Conservation (phyloP, 2,113 vertebrate species). For the Acanthisitta chloris region DNA sequence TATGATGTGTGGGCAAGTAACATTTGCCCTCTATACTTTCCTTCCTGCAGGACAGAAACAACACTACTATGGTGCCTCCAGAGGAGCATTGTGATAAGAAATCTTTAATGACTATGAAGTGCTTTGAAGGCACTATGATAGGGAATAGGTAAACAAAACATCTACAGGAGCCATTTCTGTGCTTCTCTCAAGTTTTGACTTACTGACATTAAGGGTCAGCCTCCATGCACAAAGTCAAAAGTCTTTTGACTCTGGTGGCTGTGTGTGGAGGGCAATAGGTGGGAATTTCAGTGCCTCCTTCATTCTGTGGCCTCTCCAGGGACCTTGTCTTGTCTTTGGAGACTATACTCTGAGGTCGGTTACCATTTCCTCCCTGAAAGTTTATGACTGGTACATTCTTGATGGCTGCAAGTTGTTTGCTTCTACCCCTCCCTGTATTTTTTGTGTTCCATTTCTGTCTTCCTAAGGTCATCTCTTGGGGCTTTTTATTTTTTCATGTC, state of each 20-base stretch:
- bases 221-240: not conserved
- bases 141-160: not conserved
- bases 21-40: not conserved
- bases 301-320: not conserved
- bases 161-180: not conserved
- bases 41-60: not conserved
- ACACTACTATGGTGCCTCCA: not conserved
- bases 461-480: not conserved
- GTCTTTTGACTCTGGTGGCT: not conserved
- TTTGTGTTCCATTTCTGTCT: not conserved
- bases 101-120: not conserved
- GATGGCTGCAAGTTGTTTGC: not conserved
- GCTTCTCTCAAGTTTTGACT: not conserved
- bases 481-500: not conserved
- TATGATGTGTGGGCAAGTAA: not conserved
- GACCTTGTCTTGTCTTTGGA: not conserved
- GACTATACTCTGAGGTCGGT: not conserved
- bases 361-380: not conserved
- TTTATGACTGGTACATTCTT: not conserved
- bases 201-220: not conserved
- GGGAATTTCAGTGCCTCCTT: not conserved
- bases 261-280: not conserved
- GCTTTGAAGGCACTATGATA: not conserved
- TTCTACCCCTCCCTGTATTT: rapidly evolving
- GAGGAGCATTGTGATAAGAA: not conserved